Percentiles rank a stretch among this genome's conserved stretches.
Conservation (phyloP, 2,888 invertebrate genomes). For the Drosophila anomalata region DNA sequence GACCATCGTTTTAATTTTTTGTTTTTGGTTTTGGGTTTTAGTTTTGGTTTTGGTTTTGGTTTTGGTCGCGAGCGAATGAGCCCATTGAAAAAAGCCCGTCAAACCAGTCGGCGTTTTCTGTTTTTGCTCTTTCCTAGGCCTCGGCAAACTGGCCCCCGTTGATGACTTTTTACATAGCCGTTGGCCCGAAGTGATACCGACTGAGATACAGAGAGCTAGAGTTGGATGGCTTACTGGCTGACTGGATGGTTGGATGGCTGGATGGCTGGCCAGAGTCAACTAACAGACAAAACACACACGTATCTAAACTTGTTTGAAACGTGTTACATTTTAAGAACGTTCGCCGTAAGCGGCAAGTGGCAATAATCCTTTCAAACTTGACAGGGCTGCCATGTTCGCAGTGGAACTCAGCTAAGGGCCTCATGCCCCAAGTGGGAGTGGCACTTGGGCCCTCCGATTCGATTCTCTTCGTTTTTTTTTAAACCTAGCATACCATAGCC, state of each 20-base stretch:
- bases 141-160: constrained; percentile 58
- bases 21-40: neutral
- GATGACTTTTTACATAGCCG: constrained; percentile 74
- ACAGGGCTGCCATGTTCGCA: constrained; percentile 45
- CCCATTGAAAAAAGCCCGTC: constrained; percentile 73
- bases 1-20: constrained; percentile 16
- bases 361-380: constrained; percentile 77
- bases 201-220: constrained; percentile 19
- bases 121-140: constrained; percentile 69
- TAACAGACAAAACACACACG: constrained; percentile 55
- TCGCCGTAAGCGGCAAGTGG: constrained; percentile 77
- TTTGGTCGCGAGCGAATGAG: constrained; percentile 45
- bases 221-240: constrained; percentile 6
- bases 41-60: neutral
- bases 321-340: constrained; percentile 78
- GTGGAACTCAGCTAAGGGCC: constrained; percentile 27
- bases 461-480: constrained; percentile 27
- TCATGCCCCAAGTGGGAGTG: constrained; percentile 64
- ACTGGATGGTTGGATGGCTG: constrained; percentile 9
- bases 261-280: constrained; percentile 27
- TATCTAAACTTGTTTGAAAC: constrained; percentile 79
- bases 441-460: constrained; percentile 47
- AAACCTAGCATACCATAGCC: neutral
- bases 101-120: constrained; percentile 64
- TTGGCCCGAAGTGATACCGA: constrained; percentile 58